Percentiles rank a stretch among this genome's conserved stretches.
Evolutionary conservation across 2,888 invertebrate species (phyloP).

Genomic region (Sipha maydis): DNA sequence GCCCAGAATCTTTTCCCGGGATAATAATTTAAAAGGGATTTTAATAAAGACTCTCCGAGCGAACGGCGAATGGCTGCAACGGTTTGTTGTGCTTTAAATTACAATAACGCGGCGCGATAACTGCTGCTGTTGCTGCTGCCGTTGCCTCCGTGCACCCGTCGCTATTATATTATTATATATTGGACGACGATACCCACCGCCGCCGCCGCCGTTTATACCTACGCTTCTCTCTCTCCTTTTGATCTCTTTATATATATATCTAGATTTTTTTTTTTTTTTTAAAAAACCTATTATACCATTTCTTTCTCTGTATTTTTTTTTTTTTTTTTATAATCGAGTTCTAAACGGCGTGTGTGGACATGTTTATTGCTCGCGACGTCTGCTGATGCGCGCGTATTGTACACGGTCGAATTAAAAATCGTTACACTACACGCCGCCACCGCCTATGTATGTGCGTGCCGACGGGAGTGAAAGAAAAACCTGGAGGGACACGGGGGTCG

Average conservation of each 20-base stretch:
- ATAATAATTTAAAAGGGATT: constrained; percentile 55
- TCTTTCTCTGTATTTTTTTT: background rate
- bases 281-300: background rate
- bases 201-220: background rate
- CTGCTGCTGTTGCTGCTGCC: background rate
- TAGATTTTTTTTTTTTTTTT: background rate
- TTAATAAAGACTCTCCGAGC: constrained; percentile 44
- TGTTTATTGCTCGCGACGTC: constrained; percentile 36
- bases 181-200: background rate
- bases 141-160: background rate
- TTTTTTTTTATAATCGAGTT: constrained; percentile 54
- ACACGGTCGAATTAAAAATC: constrained; percentile 51
- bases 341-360: constrained; percentile 55
- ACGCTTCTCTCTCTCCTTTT: constrained; percentile 23
- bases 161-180: constrained; percentile 13
- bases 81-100: constrained; percentile 60
- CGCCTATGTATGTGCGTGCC: background rate
- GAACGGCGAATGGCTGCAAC: background rate
- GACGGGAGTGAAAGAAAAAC: background rate
- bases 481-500: background rate
- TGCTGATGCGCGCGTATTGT: background rate
- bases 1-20: background rate
- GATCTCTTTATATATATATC: constrained; percentile 48
- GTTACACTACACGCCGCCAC: constrained; percentile 21
- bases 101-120: constrained; percentile 37